Evolutionary conservation across 2,888 invertebrate genomes (phyloP).

Genomic region (Brachylomia viminalis): DNA sequence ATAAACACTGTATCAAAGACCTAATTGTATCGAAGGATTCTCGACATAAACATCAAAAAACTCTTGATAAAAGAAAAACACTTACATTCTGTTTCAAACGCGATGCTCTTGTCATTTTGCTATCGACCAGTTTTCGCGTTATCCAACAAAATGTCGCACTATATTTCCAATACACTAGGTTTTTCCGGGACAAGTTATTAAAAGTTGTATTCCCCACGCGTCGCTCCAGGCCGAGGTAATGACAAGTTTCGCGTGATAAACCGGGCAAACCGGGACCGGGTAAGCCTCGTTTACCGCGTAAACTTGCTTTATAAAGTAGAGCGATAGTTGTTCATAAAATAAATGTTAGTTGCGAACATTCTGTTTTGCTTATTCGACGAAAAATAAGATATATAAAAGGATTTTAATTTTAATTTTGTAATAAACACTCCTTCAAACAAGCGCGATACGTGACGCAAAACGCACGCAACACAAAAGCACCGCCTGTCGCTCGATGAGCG

Average conservation of each 20-base stretch:
- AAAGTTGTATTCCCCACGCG: slow-evolving; percentile 63
- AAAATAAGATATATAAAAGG: neutral
- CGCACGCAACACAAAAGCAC: no score
- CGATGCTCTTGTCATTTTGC: slow-evolving; percentile 34
- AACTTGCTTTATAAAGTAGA: slow-evolving; percentile 36
- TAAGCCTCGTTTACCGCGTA: slow-evolving; percentile 32
- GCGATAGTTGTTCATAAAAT: slow-evolving; percentile 37
- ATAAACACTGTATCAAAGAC: no score
- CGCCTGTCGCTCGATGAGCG: no score
- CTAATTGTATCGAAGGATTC: neutral
- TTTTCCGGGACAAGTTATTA: slow-evolving; percentile 65
- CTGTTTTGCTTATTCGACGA: neutral
- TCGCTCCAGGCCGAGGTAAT: slow-evolving; percentile 41
- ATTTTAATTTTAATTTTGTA: no score
- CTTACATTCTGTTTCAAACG: slow-evolving; percentile 2
- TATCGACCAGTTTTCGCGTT: slow-evolving; percentile 42
- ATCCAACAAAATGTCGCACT: slow-evolving; percentile 45
- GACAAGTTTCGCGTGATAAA: slow-evolving; percentile 59
- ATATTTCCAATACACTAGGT: slow-evolving; percentile 56
- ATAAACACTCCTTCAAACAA: no score
- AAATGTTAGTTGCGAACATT: slow-evolving; percentile 16
- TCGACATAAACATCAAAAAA: neutral
- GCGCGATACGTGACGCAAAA: no score
- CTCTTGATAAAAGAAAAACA: neutral
- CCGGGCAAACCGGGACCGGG: slow-evolving; percentile 18